These are phyloP conservation scores for Lysandra coridon DNA, from an alignment of 2,888 invertebrate genomes.

Conservation along the genomic window DNA sequence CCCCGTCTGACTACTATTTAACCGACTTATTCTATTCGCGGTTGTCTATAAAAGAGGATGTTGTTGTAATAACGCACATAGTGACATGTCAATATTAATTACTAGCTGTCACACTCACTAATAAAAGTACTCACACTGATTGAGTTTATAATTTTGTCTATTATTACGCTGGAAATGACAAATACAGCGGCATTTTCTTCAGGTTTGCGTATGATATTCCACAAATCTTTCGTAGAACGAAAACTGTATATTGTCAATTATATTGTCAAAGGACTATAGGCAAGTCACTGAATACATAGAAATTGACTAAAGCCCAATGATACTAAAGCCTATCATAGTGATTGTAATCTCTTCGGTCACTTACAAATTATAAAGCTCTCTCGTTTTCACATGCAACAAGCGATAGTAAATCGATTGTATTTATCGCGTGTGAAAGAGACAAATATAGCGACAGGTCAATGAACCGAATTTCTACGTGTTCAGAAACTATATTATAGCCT, in stretches of 20 bases:
- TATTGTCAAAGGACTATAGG: background rate
- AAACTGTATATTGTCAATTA: background rate
- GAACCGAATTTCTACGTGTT: background rate
- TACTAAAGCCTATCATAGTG: background rate
- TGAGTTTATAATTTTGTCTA: background rate
- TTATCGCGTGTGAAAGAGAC: no score
- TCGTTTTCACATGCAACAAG: no score
- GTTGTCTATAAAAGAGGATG: background rate
- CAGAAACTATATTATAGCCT: background rate
- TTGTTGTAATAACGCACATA: background rate
- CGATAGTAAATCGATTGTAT: no score
- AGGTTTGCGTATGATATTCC: background rate
- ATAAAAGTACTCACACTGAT: background rate
- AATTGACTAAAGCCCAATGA: background rate
- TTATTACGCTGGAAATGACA: background rate
- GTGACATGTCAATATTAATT: constrained; percentile 8
- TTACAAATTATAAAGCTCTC: background rate
- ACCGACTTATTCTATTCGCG: background rate
- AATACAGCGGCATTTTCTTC: background rate
- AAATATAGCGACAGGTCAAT: no score
- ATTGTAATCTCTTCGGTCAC: background rate
- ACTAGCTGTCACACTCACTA: background rate
- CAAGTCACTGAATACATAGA: background rate
- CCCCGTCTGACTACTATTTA: background rate
- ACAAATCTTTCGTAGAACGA: background rate